phyloP scores from a whole-genome alignment of 2,888 invertebrate genomes.

The Caenorhabditis panamensis region DNA sequence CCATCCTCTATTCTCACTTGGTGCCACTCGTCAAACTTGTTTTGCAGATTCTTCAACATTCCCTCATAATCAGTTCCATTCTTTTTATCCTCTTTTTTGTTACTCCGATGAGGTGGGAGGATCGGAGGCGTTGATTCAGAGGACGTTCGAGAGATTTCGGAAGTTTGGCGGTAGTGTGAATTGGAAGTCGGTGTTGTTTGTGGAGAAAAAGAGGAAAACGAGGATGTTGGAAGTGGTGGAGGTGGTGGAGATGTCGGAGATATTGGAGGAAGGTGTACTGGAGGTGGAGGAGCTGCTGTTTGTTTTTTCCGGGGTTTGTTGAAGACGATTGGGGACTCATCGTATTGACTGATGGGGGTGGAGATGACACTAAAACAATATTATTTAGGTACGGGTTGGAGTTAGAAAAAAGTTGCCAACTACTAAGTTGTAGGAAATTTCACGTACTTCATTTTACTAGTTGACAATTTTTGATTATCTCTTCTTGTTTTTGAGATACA shows the following conservation, averaged over 20 bases:
- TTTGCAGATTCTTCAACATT: slow-evolving; percentile 35
- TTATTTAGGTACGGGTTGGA: too few species aligned
- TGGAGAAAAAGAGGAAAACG: neutral
- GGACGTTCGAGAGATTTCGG: neutral
- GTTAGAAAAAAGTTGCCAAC: too few species aligned
- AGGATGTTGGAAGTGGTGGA: too few species aligned
- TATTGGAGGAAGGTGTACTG: neutral
- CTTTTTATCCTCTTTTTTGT: slow-evolving; percentile 7
- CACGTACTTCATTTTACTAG: too few species aligned
- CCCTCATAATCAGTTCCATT: slow-evolving; percentile 32
- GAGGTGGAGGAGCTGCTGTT: slow-evolving; percentile 52
- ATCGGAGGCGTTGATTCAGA: slow-evolving; percentile 28
- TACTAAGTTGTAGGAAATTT: too few species aligned
- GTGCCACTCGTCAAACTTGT: slow-evolving; percentile 49
- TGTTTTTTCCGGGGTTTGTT: slow-evolving; percentile 25
- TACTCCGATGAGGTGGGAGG: slow-evolving; percentile 29
- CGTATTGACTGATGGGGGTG: slow-evolving; percentile 55
- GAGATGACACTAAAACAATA: slow-evolving; percentile 48
- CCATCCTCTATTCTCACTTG: slow-evolving; percentile 39
- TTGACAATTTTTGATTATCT: too few species aligned
- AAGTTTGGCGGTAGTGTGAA: slow-evolving; percentile 16
- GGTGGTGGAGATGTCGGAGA: slow-evolving; percentile 10
- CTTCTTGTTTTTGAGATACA: too few species aligned
- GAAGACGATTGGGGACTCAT: slow-evolving; percentile 43
- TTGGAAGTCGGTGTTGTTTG: too few species aligned